Conservation (phyloP, 2,888 invertebrate species). For the Leucania comma region DNA sequence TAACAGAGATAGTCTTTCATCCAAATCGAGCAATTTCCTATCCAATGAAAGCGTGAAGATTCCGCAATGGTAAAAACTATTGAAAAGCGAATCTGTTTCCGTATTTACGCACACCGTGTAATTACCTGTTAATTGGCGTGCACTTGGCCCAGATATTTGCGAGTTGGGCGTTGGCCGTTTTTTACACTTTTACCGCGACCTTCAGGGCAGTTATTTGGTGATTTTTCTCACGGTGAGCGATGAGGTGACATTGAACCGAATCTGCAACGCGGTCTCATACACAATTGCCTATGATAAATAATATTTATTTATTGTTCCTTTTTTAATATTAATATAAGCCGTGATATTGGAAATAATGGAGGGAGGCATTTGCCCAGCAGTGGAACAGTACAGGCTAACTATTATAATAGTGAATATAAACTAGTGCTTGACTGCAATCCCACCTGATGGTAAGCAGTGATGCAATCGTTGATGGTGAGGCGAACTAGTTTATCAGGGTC, state of each 20-base stretch:
- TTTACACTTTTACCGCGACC: constrained; percentile 84
- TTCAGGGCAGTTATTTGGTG: constrained; percentile 64
- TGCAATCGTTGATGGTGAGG: too few relatives aligned
- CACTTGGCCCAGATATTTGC: constrained; percentile 73
- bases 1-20: constrained; percentile 41
- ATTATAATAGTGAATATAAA: too few relatives aligned
- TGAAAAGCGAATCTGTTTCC: constrained; percentile 66
- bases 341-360: too few relatives aligned
- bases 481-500: too few relatives aligned
- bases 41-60: constrained; percentile 70
- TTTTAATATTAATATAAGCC: too few relatives aligned
- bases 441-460: too few relatives aligned
- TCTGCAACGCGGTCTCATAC: constrained; percentile 48
- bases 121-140: constrained; percentile 62
- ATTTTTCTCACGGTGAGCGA: constrained; percentile 74
- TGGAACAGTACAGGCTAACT: too few relatives aligned
- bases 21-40: constrained; percentile 59
- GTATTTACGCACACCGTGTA: constrained; percentile 58
- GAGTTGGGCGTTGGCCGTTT: constrained; percentile 71
- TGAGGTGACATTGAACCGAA: constrained; percentile 73
- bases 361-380: too few relatives aligned
- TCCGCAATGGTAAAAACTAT: constrained; percentile 57
- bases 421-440: too few relatives aligned
- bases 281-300: neutral
- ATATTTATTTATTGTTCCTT: too few relatives aligned